Conservation (phyloP, 2,888 invertebrate species). For the Hypomecis punctinalis region DNA sequence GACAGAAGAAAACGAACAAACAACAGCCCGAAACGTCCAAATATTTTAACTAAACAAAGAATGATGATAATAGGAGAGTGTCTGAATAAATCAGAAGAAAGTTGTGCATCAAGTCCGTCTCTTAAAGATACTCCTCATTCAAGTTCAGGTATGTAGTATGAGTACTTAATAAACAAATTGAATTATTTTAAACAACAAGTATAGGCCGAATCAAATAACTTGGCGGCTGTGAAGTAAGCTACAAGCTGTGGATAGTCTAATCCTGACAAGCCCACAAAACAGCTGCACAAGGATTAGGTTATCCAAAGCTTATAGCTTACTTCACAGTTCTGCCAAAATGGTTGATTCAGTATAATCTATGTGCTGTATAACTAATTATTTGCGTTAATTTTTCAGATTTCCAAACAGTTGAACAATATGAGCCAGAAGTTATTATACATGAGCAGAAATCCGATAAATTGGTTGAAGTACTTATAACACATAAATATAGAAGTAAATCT, state of each 20-base stretch:
- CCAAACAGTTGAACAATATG: neutral
- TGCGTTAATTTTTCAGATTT: constrained; percentile 1
- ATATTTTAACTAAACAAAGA: neutral
- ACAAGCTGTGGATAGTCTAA: no score
- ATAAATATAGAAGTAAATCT: constrained; percentile 1
- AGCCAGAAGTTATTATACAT: constrained; percentile 1
- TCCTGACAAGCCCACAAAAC: no score
- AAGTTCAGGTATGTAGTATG: neutral
- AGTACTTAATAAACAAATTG: neutral
- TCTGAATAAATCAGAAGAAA: neutral
- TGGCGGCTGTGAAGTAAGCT: no score
- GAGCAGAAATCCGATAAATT: constrained; percentile 1
- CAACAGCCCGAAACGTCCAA: neutral
- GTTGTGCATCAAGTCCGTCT: neutral
- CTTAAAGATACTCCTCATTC: neutral
- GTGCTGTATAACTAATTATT: neutral
- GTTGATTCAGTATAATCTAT: no score
- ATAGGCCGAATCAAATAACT: no score
- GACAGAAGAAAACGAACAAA: neutral
- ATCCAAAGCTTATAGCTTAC: no score
- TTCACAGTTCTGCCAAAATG: no score
- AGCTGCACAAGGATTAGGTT: no score
- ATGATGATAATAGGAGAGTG: neutral
- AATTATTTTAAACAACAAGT: neutral
- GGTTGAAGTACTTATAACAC: constrained; percentile 2